Evolutionary conservation across 2,888 invertebrate genomes (phyloP).

Genomic region (Drosophila cognata): DNA sequence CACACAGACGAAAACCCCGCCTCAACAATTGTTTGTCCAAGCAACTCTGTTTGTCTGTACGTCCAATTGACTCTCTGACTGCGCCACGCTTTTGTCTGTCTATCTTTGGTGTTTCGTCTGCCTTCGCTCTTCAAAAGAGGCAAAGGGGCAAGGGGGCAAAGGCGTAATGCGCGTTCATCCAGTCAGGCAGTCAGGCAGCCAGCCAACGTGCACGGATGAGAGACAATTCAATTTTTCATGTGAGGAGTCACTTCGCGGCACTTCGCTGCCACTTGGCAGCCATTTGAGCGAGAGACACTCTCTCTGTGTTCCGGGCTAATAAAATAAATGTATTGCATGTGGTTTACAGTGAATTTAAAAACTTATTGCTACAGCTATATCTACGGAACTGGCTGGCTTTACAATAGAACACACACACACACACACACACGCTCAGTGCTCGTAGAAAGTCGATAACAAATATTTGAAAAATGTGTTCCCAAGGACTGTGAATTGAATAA

Average conservation of each 20-base stretch:
- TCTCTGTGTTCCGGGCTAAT: slow-evolving; percentile 27
- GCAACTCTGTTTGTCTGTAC: slow-evolving; percentile 36
- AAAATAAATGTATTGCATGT: slow-evolving; percentile 48
- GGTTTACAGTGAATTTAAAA: slow-evolving; percentile 31
- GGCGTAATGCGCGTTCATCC: slow-evolving; percentile 50
- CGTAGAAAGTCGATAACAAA: slow-evolving; percentile 12
- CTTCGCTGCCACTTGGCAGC: slow-evolving; percentile 55
- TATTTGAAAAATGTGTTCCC: slow-evolving; percentile 6
- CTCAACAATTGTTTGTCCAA: slow-evolving; percentile 54
- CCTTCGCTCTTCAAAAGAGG: slow-evolving; percentile 13
- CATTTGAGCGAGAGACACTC: slow-evolving; percentile 25
- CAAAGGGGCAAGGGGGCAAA: background rate
- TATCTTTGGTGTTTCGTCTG: slow-evolving; percentile 41
- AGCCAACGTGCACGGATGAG: slow-evolving; percentile 46
- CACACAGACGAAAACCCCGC: slow-evolving; percentile 22
- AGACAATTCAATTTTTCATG: slow-evolving; percentile 70
- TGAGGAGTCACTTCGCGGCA: slow-evolving; percentile 56
- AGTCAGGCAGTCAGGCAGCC: slow-evolving; percentile 30
- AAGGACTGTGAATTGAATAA: slow-evolving; percentile 14
- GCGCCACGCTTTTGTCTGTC: slow-evolving; percentile 43
- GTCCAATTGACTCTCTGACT: slow-evolving; percentile 35
- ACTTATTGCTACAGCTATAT: slow-evolving; percentile 15
- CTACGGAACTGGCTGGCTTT: background rate
- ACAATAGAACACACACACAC: slow-evolving; percentile 1
- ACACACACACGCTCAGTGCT: background rate